These are phyloP conservation scores for Tiliacea citrago DNA, from an alignment of 2,888 invertebrate genomes.

Conservation along the genomic window DNA sequence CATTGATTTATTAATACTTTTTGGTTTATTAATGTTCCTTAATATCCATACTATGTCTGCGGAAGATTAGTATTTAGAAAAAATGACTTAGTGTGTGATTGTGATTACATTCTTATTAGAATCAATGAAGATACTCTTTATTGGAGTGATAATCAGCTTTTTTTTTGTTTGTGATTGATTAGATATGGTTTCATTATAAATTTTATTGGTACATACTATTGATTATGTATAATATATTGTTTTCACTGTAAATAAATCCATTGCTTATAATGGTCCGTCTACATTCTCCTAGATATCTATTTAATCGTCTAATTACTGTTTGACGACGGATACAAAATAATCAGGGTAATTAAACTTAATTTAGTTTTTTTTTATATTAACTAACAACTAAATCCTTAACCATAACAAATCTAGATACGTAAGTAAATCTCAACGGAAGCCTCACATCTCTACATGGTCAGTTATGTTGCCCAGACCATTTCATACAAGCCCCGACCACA, in stretches of 20 bases:
- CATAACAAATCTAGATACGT: conserved; percentile 27
- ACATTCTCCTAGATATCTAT: not conserved
- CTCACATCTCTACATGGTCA: conserved; percentile 63
- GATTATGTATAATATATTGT: not conserved
- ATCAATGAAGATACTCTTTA: not conserved
- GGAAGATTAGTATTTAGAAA: not conserved
- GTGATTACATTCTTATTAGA: conserved; percentile 33
- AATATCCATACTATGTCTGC: not conserved
- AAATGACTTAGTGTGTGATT: not conserved
- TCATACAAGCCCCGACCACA: conserved; percentile 75
- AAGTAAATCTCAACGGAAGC: conserved; percentile 57
- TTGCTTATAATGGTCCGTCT: not conserved
- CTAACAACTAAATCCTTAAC: conserved; percentile 2
- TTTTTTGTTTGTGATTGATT: not conserved
- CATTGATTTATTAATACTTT: conserved; percentile 35
- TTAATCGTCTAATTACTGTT: not conserved
- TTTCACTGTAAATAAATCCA: not conserved
- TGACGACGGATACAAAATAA: not conserved
- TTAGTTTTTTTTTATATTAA: not conserved
- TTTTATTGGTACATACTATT: not conserved
- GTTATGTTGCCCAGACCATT: conserved; percentile 64
- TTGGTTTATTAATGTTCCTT: conserved; percentile 27
- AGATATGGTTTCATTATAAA: not conserved
- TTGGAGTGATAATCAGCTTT: not conserved
- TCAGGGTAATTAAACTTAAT: not conserved